These are phyloP conservation scores for Palythoa heliodiscus DNA, from an alignment of 92 coral and sea anemone species.

Conservation along the genomic window DNA sequence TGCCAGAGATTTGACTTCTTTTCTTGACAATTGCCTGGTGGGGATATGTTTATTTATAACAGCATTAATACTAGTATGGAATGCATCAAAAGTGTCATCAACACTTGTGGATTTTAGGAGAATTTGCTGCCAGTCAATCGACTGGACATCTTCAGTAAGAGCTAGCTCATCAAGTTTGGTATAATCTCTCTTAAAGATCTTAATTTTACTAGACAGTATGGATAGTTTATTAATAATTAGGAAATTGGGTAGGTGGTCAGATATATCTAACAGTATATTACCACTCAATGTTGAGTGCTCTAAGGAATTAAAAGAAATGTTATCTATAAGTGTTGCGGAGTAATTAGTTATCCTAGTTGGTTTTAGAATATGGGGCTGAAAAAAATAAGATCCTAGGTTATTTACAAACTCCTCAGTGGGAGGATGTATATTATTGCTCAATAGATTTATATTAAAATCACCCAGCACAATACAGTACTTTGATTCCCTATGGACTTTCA, in stretches of 20 bases:
- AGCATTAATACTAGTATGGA: constrained; percentile 28
- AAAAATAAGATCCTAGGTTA: constrained; percentile 10
- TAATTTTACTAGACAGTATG: constrained; percentile 5
- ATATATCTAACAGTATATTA: not conserved
- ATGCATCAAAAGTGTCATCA: constrained; percentile 9
- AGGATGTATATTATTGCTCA: constrained; percentile 6
- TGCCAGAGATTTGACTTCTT: constrained; percentile 39
- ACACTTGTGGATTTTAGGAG: not conserved
- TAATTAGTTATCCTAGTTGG: constrained; percentile 3
- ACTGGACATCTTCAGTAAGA: constrained; percentile 8
- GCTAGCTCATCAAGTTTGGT: constrained; percentile 5
- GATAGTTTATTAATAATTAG: constrained; percentile 10
- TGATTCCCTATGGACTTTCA: constrained; percentile 32
- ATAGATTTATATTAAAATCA: constrained; percentile 23
- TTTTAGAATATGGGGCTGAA: constrained; percentile 4
- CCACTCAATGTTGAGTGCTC: constrained; percentile 17
- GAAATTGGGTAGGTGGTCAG: constrained; percentile 11
- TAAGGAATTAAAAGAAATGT: not conserved
- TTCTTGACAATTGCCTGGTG: constrained; percentile 44
- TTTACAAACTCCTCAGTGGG: constrained; percentile 6
- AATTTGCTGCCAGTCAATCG: constrained; percentile 4
- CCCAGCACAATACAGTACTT: constrained; percentile 32
- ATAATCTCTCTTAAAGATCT: constrained; percentile 11
- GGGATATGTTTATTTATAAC: constrained; percentile 61
- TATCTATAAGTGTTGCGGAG: not conserved